These are phyloP conservation scores for Cyprinodon variegatus DNA, from an alignment of 2,113 vertebrate genomes.

Conservation along the genomic window DNA sequence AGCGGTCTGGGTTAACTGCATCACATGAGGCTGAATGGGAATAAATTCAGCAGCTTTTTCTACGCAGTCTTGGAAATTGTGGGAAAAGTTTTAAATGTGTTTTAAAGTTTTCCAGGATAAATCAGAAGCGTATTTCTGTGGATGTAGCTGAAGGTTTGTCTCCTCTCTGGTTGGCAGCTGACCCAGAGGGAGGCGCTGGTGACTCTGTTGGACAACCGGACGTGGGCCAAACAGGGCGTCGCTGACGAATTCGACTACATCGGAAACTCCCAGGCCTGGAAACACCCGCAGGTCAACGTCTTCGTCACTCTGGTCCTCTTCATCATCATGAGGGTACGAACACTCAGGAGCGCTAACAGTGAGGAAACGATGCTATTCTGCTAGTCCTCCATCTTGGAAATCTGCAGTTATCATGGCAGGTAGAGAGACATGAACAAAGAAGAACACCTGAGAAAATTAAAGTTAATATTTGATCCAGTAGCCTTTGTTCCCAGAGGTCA, in stretches of 20 bases:
- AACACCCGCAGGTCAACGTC: conserved; percentile 89
- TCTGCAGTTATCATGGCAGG: background rate
- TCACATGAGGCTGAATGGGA: background rate
- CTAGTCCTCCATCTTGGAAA: too few species aligned
- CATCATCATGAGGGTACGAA: conserved; percentile 95
- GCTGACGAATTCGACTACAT: conserved; percentile 89
- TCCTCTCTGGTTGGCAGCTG: conserved; percentile 78
- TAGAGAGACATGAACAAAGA: too few species aligned
- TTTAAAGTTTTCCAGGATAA: background rate
- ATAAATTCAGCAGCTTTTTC: too few species aligned
- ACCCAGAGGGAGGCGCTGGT: conserved; percentile 96
- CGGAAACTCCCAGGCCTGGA: conserved; percentile 89
- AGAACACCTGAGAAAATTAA: too few species aligned
- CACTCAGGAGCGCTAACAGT: too few species aligned
- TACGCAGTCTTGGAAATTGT: background rate
- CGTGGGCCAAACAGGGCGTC: conserved; percentile 91
- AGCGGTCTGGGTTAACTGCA: too few species aligned
- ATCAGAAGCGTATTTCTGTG: too few species aligned
- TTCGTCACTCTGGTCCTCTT: conserved; percentile 94
- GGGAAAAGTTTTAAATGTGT: background rate
- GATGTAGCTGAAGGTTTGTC: too few species aligned
- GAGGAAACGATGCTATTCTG: too few species aligned
- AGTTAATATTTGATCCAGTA: too few species aligned
- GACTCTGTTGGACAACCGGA: conserved; percentile 94
- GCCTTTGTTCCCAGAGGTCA: too few species aligned